Evolutionary conservation across 2,888 invertebrate species (phyloP).

Genomic region (Hirtodrosophila alboralis): DNA sequence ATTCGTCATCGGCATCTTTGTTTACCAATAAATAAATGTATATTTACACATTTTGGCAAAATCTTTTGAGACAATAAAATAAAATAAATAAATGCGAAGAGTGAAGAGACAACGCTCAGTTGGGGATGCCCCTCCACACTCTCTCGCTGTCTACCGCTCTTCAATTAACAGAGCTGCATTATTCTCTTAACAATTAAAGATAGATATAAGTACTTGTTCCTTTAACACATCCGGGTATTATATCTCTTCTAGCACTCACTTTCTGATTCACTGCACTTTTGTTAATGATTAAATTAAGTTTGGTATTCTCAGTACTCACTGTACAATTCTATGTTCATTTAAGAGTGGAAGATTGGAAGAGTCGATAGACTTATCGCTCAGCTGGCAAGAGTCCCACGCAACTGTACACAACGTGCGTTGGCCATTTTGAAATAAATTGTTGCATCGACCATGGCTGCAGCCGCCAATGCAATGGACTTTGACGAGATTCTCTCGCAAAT

Average conservation of each 20-base stretch:
- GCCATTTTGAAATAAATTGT: neutral
- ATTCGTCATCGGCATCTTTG: too few species aligned
- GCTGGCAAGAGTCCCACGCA: conserved; percentile 32
- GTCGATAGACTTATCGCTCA: neutral
- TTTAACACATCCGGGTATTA: neutral
- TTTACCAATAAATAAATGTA: too few species aligned
- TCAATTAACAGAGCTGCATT: neutral
- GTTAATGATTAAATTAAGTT: neutral
- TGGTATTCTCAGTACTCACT: too few species aligned
- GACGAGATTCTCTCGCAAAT: conserved; percentile 87
- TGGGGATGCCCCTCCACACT: neutral
- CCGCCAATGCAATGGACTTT: conserved; percentile 85
- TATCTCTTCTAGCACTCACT: neutral
- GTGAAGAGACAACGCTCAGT: too few species aligned
- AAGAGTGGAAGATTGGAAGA: neutral
- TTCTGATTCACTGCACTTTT: neutral
- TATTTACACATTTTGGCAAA: too few species aligned
- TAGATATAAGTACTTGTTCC: neutral
- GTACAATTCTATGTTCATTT: neutral
- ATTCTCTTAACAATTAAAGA: neutral
- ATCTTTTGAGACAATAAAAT: too few species aligned
- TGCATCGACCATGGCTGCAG: conserved; percentile 20
- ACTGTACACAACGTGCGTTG: too few species aligned
- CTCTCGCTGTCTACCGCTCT: neutral
- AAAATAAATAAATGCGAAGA: too few species aligned